Conservation (phyloP, 2,888 invertebrate genomes). For the Pogonocherus hispidulus region DNA sequence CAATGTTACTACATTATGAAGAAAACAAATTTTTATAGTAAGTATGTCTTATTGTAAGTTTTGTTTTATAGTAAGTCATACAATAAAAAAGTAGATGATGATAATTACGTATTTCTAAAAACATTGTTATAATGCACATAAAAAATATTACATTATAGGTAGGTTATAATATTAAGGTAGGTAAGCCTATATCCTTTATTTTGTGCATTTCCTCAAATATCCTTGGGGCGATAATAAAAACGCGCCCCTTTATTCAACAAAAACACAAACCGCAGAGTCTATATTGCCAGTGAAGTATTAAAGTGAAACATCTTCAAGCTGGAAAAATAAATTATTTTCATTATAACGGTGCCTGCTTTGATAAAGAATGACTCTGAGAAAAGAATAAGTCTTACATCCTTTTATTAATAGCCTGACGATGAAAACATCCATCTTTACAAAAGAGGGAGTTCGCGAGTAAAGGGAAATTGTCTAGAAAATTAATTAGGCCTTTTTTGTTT, state of each 20-base stretch:
- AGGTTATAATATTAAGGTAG: too few species aligned
- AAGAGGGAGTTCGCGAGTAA: background rate
- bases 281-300: background rate
- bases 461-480: conserved; percentile 17
- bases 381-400: conserved; percentile 24
- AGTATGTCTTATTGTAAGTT: too few species aligned
- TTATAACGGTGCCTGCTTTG: background rate
- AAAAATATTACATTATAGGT: too few species aligned
- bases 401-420: conserved; percentile 22
- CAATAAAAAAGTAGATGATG: too few species aligned
- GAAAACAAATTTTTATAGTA: too few species aligned
- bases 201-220: too few species aligned
- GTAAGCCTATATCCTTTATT: too few species aligned
- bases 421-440: conserved; percentile 18
- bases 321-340: conserved; percentile 14
- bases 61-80: too few species aligned
- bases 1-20: too few species aligned
- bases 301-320: background rate
- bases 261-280: background rate
- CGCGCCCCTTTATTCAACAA: background rate
- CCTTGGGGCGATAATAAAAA: conserved; percentile 1
- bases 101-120: too few species aligned
- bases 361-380: background rate
- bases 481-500: conserved; percentile 10
- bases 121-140: too few species aligned